Evolutionary conservation across 2,888 invertebrate genomes (phyloP), one percentile per base, ranked within the genome.

Genomic region (Aphodius sticticus): DNA sequence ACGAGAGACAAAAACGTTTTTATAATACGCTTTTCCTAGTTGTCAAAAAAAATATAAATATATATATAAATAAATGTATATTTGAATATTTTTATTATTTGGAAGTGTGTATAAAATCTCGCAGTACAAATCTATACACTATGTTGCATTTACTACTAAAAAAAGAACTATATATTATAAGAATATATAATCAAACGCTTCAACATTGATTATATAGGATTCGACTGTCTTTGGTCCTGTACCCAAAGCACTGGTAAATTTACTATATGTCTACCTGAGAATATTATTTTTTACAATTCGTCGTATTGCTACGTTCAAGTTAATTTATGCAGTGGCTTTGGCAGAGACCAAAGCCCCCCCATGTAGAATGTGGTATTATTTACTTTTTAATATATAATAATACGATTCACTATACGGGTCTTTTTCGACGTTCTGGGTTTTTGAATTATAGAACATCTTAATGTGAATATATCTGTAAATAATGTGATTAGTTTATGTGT

Each of bases 381-480:
- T 85, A 78, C 81, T 79, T 82, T 80, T 70, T 78, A 79, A 76
- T 78, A 80, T 79, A 78, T 78, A 72, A 85, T 84, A 86, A 86
- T 85, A 86, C 86, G 86, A 87, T 86, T 87, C 81, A 86, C 86
- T 87, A 87, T 88, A 88, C 88, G 88, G 88, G 88, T 88, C 88
- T 88, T 84, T 86, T 83, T 85, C 84, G 86, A 86, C 84, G 86
- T 88, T 87, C 85, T 87, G 87, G 86, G 85, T 86, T 87, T 86
- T 85, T 83, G 84, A 86, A 86, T 74, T 74, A 74, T 87, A 87
- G 87, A 85, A 86, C 87, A 87, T 88, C 87, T 89, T 85, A 88
- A 88, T 89, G 89, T 88, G 88, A 88, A 89, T 88, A 81, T 81
- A 89, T 87, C 87, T 89, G 89, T 88, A 89, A 88, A 89, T 88